A percentile compares a stretch with the other conserved stretches of the same genome.
Evolutionary conservation across 92 coral and sea anemone genomes (phyloP).

Genomic region (Hydrozoanthus gracilis): DNA sequence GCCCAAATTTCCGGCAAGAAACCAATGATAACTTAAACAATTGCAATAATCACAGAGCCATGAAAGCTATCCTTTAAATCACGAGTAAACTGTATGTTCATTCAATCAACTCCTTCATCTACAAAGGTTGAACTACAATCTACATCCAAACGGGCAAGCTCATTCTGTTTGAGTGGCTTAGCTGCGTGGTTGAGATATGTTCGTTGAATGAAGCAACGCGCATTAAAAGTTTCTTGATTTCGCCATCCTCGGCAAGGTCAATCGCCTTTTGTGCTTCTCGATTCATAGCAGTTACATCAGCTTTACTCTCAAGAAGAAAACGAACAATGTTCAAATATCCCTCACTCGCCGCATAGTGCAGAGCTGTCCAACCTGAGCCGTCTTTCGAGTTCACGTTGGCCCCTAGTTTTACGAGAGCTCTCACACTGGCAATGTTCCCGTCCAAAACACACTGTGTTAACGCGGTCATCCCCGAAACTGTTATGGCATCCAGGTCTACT

Average conservation of each 20-base stretch:
- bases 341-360: conserved; percentile 94
- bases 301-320: conserved; percentile 72
- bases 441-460: conserved; percentile 91
- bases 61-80: not conserved
- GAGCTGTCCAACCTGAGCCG: conserved; percentile 82
- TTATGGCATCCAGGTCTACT: conserved; percentile 84
- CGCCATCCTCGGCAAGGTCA: conserved; percentile 90
- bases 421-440: conserved; percentile 85
- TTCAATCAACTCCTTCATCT: not conserved
- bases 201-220: conserved; percentile 71
- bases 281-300: conserved; percentile 74
- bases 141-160: conserved; percentile 66
- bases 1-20: not conserved
- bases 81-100: not conserved
- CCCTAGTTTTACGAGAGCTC: conserved; percentile 79
- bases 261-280: conserved; percentile 77
- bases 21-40: not conserved
- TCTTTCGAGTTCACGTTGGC: conserved; percentile 87
- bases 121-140: not conserved
- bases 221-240: conserved; percentile 66
- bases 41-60: not conserved
- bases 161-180: conserved; percentile 43
- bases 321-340: conserved; percentile 91
- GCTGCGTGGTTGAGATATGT: conserved; percentile 45
- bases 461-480: conserved; percentile 94